A percentile compares a stretch with the other conserved stretches of the same genome.
phyloP scores from a whole-genome alignment of 2,113 vertebrate species.

The Peromyscus polionotus region DNA sequence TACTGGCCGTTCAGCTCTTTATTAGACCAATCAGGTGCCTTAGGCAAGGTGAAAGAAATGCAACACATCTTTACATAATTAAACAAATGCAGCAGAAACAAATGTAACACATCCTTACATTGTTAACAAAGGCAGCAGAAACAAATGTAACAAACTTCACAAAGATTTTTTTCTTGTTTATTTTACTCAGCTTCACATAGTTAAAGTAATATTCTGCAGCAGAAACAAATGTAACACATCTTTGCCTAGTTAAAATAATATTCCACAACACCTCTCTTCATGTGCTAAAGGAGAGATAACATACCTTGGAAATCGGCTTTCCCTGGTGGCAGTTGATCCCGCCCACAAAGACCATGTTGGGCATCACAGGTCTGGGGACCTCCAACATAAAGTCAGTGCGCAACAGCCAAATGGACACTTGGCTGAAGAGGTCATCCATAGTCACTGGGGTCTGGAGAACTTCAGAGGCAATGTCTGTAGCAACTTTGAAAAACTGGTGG shows the following conservation, averaged over 20 bases:
- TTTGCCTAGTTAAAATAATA: background rate
- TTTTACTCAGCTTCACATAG: background rate
- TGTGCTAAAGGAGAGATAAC: background rate
- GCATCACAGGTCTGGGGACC: conserved; percentile 90
- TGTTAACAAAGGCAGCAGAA: no score
- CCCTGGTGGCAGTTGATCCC: conserved; percentile 82
- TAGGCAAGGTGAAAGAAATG: background rate
- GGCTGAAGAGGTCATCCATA: conserved; percentile 81
- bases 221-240: background rate
- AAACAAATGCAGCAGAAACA: no score
- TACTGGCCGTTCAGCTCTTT: background rate
- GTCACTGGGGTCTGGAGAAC: conserved; percentile 69
- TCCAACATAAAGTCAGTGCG: conserved; percentile 75
- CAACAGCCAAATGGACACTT: conserved; percentile 64
- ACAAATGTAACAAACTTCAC: no score
- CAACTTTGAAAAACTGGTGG: background rate
- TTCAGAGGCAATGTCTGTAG: conserved; percentile 66
- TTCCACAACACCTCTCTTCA: background rate
- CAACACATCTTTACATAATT: background rate
- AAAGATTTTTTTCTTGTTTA: no score
- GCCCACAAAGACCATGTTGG: conserved; percentile 89
- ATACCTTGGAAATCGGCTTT: conserved; percentile 74
- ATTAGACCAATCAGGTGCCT: background rate
- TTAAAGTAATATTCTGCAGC: no score
- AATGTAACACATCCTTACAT: no score